These are phyloP conservation scores for Eufriesea mexicana DNA, from an alignment of 1,140 invertebrate genomes.

Conservation along the genomic window DNA sequence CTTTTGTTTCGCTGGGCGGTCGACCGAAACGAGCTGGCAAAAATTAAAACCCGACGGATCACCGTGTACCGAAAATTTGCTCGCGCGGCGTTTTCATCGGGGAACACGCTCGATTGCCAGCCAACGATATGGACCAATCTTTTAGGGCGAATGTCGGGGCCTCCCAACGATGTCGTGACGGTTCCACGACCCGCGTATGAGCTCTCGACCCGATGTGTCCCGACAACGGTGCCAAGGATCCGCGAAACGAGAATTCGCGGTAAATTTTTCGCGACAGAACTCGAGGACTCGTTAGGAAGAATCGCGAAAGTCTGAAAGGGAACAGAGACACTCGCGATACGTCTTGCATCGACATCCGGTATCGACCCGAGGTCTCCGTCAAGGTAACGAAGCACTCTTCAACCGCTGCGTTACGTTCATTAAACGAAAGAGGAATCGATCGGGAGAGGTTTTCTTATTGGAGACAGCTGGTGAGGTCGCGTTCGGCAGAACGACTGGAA, in stretches of 20 bases:
- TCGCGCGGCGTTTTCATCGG: background rate
- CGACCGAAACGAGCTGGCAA: background rate
- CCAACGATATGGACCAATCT: background rate
- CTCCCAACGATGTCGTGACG: no score
- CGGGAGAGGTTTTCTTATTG: background rate
- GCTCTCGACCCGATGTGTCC: no score
- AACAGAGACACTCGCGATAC: conserved; percentile 26
- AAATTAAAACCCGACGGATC: background rate
- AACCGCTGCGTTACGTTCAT: background rate
- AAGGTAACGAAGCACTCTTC: conserved; percentile 23
- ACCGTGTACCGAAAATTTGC: background rate
- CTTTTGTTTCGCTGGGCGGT: background rate
- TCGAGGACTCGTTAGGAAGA: no score
- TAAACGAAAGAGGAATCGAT: background rate
- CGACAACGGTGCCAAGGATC: no score
- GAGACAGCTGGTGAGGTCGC: background rate
- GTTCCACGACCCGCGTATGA: no score
- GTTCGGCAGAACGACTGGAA: background rate
- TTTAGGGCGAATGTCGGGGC: no score
- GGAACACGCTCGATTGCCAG: background rate
- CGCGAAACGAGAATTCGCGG: background rate
- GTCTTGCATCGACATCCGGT: conserved; percentile 22
- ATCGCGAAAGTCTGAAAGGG: background rate
- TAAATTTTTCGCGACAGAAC: background rate
- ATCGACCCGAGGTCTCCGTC: background rate